These are phyloP conservation scores for Seriola rivoliana DNA, from an alignment of 2,113 vertebrate genomes.

Conservation along the genomic window DNA sequence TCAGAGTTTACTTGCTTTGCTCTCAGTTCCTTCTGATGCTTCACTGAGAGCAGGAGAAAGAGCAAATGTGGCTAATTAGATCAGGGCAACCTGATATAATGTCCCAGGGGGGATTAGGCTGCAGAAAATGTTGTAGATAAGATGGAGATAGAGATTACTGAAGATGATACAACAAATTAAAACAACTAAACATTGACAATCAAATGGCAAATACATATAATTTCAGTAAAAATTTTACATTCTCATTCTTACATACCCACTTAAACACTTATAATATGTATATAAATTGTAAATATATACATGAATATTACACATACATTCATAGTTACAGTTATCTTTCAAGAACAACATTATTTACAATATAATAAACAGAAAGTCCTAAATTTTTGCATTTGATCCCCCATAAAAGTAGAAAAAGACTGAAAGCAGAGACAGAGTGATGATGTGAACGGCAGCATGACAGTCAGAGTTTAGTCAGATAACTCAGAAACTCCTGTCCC, in stretches of 20 bases:
- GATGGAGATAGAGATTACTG: slow-evolving; percentile 2
- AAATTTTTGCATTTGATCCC: slow-evolving; percentile 5
- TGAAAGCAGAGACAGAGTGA: slow-evolving; percentile 5
- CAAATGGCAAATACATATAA: neutral
- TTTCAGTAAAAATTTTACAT: no score
- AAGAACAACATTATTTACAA: no score
- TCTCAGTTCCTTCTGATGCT: neutral
- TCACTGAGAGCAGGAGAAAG: neutral
- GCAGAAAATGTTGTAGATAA: neutral
- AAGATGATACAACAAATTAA: slow-evolving; percentile 17
- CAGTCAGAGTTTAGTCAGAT: slow-evolving; percentile 16
- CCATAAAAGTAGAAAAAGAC: neutral
- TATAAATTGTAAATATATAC: no score
- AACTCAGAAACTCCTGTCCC: slow-evolving; percentile 9
- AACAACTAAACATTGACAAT: neutral
- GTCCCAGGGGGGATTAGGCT: slow-evolving; percentile 1
- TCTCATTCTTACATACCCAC: no score
- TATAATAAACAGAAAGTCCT: neutral
- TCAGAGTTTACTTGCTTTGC: slow-evolving; percentile 13
- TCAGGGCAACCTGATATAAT: slow-evolving; percentile 23
- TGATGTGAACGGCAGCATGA: neutral
- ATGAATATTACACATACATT: no score
- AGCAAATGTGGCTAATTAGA: slow-evolving; percentile 4
- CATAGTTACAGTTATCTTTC: no score
- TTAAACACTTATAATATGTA: no score